phyloP scores from a whole-genome alignment of 1,140 invertebrate genomes.

The Neotoxoptera formosana region DNA sequence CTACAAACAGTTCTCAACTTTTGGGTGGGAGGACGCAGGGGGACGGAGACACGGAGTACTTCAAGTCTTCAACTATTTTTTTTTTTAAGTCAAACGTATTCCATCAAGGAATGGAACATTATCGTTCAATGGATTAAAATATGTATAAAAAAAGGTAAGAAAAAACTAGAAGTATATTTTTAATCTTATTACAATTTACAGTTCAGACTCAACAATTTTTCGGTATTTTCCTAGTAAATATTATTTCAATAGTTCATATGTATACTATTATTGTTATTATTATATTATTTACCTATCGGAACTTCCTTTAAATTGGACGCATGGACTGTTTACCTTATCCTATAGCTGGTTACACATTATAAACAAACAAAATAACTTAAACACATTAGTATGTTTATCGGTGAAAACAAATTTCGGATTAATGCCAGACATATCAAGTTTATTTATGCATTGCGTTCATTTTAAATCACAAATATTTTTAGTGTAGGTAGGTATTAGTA shows the following conservation, averaged over 20 bases:
- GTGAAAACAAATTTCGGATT: neutral
- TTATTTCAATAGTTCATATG: neutral
- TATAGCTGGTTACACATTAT: neutral
- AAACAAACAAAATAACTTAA: slow-evolving; percentile 32
- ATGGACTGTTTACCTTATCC: neutral
- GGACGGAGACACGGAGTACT: too few species aligned
- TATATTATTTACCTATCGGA: neutral
- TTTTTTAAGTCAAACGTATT: too few species aligned
- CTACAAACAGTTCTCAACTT: too few species aligned
- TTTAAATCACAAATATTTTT: slow-evolving; percentile 24
- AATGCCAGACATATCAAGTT: slow-evolving; percentile 3
- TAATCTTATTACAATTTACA: neutral
- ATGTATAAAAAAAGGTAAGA: neutral
- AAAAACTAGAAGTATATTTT: neutral
- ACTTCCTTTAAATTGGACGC: neutral
- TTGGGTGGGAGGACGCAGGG: too few species aligned
- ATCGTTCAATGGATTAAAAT: neutral
- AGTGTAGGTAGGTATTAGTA: neutral
- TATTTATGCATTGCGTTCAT: slow-evolving; percentile 20
- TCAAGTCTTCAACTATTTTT: too few species aligned
- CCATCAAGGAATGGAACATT: too few species aligned
- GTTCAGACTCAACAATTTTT: neutral
- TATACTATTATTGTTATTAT: too few species aligned
- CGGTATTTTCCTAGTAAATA: neutral
- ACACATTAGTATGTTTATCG: slow-evolving; percentile 9